Evolutionary conservation across 2,888 invertebrate genomes (phyloP).

Genomic region (Mycalesis mineus): DNA sequence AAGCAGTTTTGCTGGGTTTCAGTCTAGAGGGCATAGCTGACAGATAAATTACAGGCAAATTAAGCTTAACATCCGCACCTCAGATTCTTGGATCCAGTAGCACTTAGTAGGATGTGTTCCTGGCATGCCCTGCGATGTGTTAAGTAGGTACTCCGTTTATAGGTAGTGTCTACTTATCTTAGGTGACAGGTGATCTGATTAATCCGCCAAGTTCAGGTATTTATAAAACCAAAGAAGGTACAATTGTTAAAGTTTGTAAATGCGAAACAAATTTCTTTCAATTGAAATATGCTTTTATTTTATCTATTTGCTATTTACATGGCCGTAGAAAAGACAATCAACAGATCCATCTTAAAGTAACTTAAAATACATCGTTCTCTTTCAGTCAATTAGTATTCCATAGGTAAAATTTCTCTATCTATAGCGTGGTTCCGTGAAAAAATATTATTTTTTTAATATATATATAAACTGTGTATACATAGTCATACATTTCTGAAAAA

Average conservation of each 20-base stretch:
- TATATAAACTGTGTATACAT: slow-evolving; percentile 32
- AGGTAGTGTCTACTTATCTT: too few species aligned
- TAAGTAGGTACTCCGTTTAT: too few species aligned
- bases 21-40: too few species aligned
- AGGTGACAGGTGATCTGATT: too few species aligned
- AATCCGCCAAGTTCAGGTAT: too few species aligned
- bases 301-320: slow-evolving; percentile 66
- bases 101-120: too few species aligned
- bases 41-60: too few species aligned
- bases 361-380: slow-evolving; percentile 66
- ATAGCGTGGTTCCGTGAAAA: slow-evolving; percentile 58
- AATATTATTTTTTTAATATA: slow-evolving; percentile 48
- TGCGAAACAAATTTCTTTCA: not conserved
- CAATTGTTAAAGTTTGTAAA: not conserved
- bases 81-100: too few species aligned
- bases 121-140: too few species aligned
- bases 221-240: too few species aligned
- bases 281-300: slow-evolving; percentile 56
- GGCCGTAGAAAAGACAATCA: slow-evolving; percentile 71
- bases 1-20: too few species aligned
- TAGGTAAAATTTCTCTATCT: slow-evolving; percentile 48
- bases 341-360: slow-evolving; percentile 64
- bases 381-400: slow-evolving; percentile 63
- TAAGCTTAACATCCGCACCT: too few species aligned
- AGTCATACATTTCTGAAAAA: slow-evolving; percentile 51